Evolutionary conservation across 2,888 invertebrate genomes (phyloP), one percentile per base, ranked within the genome.

Genomic region (Ecliptopera silaceata): DNA sequence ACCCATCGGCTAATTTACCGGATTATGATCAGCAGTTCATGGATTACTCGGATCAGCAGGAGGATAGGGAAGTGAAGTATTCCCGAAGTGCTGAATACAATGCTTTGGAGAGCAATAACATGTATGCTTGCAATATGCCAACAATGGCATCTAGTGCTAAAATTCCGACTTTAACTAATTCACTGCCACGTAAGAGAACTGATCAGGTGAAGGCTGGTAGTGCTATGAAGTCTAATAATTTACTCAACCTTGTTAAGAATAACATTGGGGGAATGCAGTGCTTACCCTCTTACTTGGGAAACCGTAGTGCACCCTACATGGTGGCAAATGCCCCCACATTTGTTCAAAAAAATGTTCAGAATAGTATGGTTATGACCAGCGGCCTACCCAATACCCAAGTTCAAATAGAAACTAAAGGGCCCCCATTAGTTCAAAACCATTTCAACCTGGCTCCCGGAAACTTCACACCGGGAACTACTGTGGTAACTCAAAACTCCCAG

Each of bases 401-500:
- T 47, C 72, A 74, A 43, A 66, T 86, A 42, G 80, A 86, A 42
- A 63, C 75, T 20, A 88, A 88, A 70, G 68, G 77, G 54, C 62
- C 79, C 13, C 68, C 82, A 12, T 48, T 84, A 59, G 68, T 75
- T n/a, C 68, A 74, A 43, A 82, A 79, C 63, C 87, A 85, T 49
- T 82, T 87, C 56, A 82, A 80, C 61, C 71, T 88, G 56, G 67
- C 80, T 36, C 66, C 84, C 17, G 75, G 79, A 49, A 69, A 82
- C 2, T 84, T 86, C 42, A 84, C 86, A 20, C 86, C 87, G 8
- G 80, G 84, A 15, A 86, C 89, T 6, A 88, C 91, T 38, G 88
- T 89, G 22, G 87, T 91, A 32, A 87, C 87, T 32, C 88, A 90
- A 64, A 90, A 89, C 61, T 89, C 91, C 13, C 91, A 91, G 68